Evolutionary conservation across 2,888 invertebrate species (phyloP), one percentile per base, ranked within the genome.

Genomic region (Aspidiotus destructor): DNA sequence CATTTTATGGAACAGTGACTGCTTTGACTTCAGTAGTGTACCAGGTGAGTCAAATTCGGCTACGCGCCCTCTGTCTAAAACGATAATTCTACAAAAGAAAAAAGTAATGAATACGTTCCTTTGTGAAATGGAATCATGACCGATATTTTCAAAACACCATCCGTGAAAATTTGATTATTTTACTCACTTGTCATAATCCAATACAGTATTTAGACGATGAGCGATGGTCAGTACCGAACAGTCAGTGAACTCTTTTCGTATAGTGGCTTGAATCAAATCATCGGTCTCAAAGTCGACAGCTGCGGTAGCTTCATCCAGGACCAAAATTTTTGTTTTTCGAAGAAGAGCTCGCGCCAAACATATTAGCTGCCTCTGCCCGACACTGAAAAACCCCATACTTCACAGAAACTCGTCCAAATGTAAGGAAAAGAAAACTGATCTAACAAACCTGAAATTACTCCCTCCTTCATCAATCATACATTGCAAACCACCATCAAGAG

Each of bases 171-270:
- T 41, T 62, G 16, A 68, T 16, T 71, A 11, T 15, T 41, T 62
- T 16, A 68, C 28, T 71, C 75, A 81, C 81, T 79, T 85, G 74
- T 89, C 88, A 48, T 88, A 90, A 80, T 93, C 92, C 84, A 94
- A 83, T 74, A 95, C 92, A 41, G 94, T 94, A 78, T 93, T 93
- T 70, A 95, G 83, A n/a, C 94, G 84, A 80, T 95, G 94, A 48
- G 94, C 94, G 76, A 95, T 94, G 0, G 93, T 94, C 40, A 95
- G 83, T 62, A 94, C 88, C 5, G 94, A 94, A 78, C 91, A 91
- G 70, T 88, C 83, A 70, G 83, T 84, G 78, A 95, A 95, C 77
- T 93, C 89, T 28, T 85, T 83, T 16, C 89, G 85, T 76, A 95
- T 95, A 7, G 95, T 95, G 79, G 85, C 89, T 81, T 87, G 87